Conservation (phyloP, 1,140 invertebrate genomes). For the Episyrphus balteatus region DNA sequence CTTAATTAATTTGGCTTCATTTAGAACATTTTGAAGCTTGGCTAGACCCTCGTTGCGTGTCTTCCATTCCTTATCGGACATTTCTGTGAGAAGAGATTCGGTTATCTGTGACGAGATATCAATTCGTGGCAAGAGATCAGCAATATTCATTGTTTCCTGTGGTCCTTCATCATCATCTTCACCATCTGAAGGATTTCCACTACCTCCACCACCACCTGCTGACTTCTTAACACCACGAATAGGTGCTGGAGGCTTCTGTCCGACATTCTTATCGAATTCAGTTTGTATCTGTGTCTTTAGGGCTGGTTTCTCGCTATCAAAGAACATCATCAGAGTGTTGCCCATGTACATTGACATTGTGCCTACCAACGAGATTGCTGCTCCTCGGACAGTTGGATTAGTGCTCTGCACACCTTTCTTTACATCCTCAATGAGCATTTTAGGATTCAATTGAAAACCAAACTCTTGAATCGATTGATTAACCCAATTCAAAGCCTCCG, state of each 20-base stretch:
- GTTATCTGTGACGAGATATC: constrained; percentile 83
- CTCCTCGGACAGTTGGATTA: constrained; percentile 68
- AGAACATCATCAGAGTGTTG: constrained; percentile 58
- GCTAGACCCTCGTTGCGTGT: constrained; percentile 40
- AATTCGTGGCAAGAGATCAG: constrained; percentile 59
- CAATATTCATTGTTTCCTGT: constrained; percentile 42
- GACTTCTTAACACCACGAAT: constrained; percentile 44
- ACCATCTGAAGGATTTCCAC: constrained; percentile 41
- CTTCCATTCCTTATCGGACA: constrained; percentile 94
- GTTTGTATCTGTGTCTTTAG: constrained; percentile 75
- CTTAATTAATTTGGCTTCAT: constrained; percentile 68
- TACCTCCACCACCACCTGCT: constrained; percentile 10
- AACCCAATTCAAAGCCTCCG: constrained; percentile 73
- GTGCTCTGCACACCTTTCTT: constrained; percentile 75
- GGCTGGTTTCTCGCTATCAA: constrained; percentile 78
- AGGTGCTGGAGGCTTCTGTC: constrained; percentile 58
- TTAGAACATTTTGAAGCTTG: constrained; percentile 44
- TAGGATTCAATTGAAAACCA: constrained; percentile 62
- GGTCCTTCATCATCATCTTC: constrained; percentile 38
- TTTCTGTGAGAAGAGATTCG: constrained; percentile 64
- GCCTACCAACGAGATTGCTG: constrained; percentile 50
- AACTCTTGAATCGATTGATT: constrained; percentile 69
- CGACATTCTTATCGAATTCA: constrained; percentile 73
- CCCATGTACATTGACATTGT: constrained; percentile 75
- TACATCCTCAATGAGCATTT: constrained; percentile 64